Evolutionary conservation across 2,113 vertebrate species (phyloP).

Genomic region (Cyanoramphus novaezelandiae): DNA sequence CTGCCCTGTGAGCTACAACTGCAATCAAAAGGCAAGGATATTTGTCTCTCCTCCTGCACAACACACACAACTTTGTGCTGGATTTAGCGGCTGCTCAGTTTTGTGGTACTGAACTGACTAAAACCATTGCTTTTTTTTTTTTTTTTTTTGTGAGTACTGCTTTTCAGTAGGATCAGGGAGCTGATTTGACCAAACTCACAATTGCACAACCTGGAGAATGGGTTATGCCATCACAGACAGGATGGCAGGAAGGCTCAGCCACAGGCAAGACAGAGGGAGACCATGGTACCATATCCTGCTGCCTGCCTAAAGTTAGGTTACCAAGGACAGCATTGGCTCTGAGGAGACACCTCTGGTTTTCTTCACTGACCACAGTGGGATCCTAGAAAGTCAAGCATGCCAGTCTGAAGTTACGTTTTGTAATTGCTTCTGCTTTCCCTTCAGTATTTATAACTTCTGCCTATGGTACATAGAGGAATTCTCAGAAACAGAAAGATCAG

Average conservation of each 20-base stretch:
- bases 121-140: not conserved
- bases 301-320: not conserved
- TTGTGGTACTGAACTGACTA: not conserved
- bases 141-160: fast-evolving
- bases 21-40: not conserved
- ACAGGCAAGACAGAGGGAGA: not conserved
- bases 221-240: not conserved
- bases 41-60: not conserved
- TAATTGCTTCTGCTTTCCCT: not conserved
- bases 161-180: not conserved
- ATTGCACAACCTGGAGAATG: fast-evolving
- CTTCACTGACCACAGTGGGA: not conserved
- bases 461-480: not conserved
- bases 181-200: not conserved
- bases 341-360: not conserved
- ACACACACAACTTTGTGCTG: not conserved
- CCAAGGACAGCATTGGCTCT: not conserved
- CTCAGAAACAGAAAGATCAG: not conserved
- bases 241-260: not conserved
- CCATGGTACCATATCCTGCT: not conserved
- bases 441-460: not conserved
- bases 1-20: not conserved
- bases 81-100: not conserved
- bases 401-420: not conserved
- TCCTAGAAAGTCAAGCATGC: not conserved